Base-by-base conservation (phyloP, 2,797 vertebrate genomes). In the Distichodus sexfasciatus region DNA sequence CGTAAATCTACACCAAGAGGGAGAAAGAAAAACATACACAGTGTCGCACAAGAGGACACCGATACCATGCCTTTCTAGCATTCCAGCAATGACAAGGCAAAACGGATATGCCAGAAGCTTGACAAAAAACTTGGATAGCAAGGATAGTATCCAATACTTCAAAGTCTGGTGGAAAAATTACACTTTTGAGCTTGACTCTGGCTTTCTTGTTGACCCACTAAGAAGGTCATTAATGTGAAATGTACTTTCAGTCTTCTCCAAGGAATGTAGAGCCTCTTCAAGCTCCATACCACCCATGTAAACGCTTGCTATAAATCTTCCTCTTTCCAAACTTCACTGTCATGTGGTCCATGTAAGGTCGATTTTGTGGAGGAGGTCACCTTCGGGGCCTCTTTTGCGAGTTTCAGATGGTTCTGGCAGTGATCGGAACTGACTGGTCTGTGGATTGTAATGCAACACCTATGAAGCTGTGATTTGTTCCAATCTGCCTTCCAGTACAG, bases 1-100 rank as follows among this genome's bases (percentile, higher is more conserved):
- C 19, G 47, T 47, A 69, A 75, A 71, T 38, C 33, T 50, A 38
- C 68, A 65, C 61, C 64, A 29, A 15, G n/a, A 17, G 24, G 26
- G 38, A 26, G 43, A 19, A 17, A 1, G 28, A 47, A 17, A 21
- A 41, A 3, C 14, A 7, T 14, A 29, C n/a, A 24, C 33, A 43
- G 43, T 36, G n/a, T 36, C 10, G n/a, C 29, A 41, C 29, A 12
- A n/a, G 43, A 31, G 55, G 26, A 23, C 4, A 29, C 43, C 7
- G 31, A 59, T 26, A 17, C 36, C 12, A 9, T 23, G 26, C 35
- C 55, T 59, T 8, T 46, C 21, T 7, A 17, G 6, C 38, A 7
- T 47, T 44, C 51, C 40, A 23, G 31, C 50, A 24, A 48, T 44
- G 47, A 35, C 23, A 55, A 29, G 23, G 29, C 43, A 41, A 55